These are phyloP conservation scores for Arge pagana DNA, from an alignment of 2,888 invertebrate genomes.

Conservation along the genomic window DNA sequence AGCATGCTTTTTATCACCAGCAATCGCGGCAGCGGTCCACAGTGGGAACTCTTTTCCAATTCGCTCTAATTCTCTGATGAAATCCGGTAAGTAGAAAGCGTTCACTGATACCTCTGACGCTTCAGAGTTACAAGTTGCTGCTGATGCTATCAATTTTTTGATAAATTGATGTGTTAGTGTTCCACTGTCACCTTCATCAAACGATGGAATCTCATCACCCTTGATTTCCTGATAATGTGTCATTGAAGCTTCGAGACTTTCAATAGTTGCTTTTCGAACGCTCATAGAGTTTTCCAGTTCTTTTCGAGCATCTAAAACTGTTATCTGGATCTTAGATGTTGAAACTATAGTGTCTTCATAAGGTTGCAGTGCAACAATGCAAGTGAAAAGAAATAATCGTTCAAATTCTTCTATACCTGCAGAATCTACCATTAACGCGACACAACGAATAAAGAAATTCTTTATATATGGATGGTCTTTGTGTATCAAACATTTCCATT, in stretches of 20 bases:
- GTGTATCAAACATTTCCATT: slow-evolving; percentile 21
- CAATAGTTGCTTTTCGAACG: slow-evolving; percentile 14
- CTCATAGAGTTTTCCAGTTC: slow-evolving; percentile 11
- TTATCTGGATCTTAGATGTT: background rate
- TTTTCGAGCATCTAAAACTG: slow-evolving; percentile 10
- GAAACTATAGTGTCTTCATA: slow-evolving; percentile 11
- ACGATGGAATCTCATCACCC: slow-evolving; percentile 4
- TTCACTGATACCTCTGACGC: slow-evolving; percentile 9
- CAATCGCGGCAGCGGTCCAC: slow-evolving; percentile 16
- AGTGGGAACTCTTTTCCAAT: slow-evolving; percentile 19
- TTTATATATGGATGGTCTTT: slow-evolving; percentile 22
- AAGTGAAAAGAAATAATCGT: slow-evolving; percentile 23
- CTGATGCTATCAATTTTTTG: slow-evolving; percentile 11
- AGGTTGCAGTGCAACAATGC: slow-evolving; percentile 22
- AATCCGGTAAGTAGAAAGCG: slow-evolving; percentile 16
- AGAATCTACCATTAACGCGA: slow-evolving; percentile 20
- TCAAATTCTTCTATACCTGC: slow-evolving; percentile 24
- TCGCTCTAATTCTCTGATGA: slow-evolving; percentile 14
- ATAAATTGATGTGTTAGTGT: slow-evolving; percentile 15
- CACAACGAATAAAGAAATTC: slow-evolving; percentile 19
- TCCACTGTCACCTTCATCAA: slow-evolving; percentile 16
- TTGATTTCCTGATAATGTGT: slow-evolving; percentile 15
- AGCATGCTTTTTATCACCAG: slow-evolving; percentile 9
- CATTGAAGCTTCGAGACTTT: slow-evolving; percentile 15
- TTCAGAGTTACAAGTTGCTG: background rate